phyloP scores from a whole-genome alignment of 2,888 invertebrate genomes.

The Lysandra coridon region DNA sequence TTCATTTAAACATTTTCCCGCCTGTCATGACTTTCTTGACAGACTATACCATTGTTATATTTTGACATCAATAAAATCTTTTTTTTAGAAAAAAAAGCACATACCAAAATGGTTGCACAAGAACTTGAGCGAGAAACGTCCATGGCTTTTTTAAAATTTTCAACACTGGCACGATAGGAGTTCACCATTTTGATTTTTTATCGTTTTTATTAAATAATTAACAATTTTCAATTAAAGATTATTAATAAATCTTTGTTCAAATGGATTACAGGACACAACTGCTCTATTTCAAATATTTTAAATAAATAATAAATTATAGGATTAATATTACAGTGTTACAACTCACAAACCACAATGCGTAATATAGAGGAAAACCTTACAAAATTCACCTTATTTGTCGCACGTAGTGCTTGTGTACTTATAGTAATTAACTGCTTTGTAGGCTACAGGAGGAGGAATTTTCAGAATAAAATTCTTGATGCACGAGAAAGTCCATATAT shows the following conservation, averaged over 20 bases:
- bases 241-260: not conserved
- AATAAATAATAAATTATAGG: not conserved
- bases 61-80: not conserved
- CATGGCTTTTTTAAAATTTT: not conserved
- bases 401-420: not conserved
- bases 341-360: not conserved
- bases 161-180: not conserved
- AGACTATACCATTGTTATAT: not conserved
- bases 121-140: not conserved
- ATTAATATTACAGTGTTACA: not conserved
- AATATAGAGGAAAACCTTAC: not conserved
- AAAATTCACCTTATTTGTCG: not conserved
- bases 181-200: not conserved
- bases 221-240: no score
- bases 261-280: not conserved
- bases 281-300: not conserved
- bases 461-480: no score
- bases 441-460: no score
- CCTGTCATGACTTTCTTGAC: no score
- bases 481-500: no score
- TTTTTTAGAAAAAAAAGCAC: not conserved
- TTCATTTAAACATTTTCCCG: no score
- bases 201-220: not conserved
- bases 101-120: slow-evolving; percentile 2
- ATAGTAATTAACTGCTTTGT: no score